Conservation (phyloP, 2,797 vertebrate species). For the Potorous gilbertii region DNA sequence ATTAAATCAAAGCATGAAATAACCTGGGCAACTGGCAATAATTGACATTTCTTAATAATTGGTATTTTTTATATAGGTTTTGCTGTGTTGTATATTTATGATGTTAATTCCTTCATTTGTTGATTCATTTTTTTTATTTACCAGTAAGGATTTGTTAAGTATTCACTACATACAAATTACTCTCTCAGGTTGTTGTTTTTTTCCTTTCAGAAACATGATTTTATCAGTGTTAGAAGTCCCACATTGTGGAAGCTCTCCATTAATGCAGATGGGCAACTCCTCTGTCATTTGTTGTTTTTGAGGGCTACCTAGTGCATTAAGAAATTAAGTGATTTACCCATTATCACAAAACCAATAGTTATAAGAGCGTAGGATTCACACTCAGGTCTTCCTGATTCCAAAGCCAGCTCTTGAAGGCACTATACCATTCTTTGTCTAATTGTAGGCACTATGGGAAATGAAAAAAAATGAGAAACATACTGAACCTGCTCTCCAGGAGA, state of each 20-base stretch:
- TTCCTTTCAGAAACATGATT: neutral
- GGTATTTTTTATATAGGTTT: neutral
- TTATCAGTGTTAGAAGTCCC: neutral
- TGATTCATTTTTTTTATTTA: neutral
- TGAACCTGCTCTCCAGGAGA: neutral
- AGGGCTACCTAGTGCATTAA: neutral
- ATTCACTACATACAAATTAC: neutral
- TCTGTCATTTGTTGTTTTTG: neutral
- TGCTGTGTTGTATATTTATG: neutral
- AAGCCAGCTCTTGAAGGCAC: neutral
- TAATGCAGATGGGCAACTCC: neutral
- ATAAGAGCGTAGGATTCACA: neutral
- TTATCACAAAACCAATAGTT: neutral
- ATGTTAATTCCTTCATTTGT: neutral
- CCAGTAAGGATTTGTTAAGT: neutral
- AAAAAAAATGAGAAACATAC: neutral
- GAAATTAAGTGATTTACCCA: neutral
- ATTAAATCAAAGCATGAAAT: neutral
- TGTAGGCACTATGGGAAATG: neutral
- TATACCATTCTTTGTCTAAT: neutral
- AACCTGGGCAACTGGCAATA: neutral
- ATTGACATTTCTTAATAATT: neutral
- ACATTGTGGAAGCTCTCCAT: neutral
- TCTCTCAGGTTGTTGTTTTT: neutral
- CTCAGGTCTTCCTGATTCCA: neutral